Evolutionary conservation across 2,113 vertebrate genomes (phyloP).

Genomic region (Platanista minor): DNA sequence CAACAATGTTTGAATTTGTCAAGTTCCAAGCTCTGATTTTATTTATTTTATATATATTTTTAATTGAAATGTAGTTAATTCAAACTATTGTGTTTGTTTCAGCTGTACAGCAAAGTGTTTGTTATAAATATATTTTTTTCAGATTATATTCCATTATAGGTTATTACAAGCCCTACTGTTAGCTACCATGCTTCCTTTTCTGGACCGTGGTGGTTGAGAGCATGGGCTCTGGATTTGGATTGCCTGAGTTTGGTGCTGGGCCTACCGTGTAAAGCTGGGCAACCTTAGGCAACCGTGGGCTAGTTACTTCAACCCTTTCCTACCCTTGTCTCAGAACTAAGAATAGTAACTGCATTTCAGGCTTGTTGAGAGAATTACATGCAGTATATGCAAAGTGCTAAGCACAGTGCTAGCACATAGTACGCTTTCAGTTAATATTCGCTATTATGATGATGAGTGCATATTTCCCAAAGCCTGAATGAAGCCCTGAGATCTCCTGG

Average conservation of each 20-base stretch:
- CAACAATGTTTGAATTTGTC: not conserved
- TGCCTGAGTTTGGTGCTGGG: not conserved
- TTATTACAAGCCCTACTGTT: not conserved
- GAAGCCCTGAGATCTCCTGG: not conserved
- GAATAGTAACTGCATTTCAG: not conserved
- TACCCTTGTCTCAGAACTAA: not conserved
- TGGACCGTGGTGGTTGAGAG: not conserved
- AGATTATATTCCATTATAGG: not conserved
- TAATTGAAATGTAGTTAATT: too few species aligned
- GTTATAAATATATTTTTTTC: not conserved
- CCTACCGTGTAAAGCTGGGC: not conserved
- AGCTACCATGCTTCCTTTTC: not conserved
- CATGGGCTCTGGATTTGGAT: fast-evolving
- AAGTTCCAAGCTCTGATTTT: not conserved
- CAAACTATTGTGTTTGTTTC: too few species aligned
- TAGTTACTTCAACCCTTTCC: not conserved
- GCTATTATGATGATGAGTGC: not conserved
- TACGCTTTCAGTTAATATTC: not conserved
- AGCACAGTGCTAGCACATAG: not conserved
- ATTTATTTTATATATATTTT: too few species aligned
- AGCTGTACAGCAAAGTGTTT: too few species aligned
- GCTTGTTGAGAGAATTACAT: not conserved
- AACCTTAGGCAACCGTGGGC: not conserved
- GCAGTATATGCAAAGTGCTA: not conserved
- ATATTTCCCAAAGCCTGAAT: conserved; percentile 3